Percentiles rank a stretch among this genome's conserved stretches.
These are phyloP conservation scores for Neotoxoptera formosana DNA, from an alignment of 1,140 invertebrate species.

Conservation along the genomic window DNA sequence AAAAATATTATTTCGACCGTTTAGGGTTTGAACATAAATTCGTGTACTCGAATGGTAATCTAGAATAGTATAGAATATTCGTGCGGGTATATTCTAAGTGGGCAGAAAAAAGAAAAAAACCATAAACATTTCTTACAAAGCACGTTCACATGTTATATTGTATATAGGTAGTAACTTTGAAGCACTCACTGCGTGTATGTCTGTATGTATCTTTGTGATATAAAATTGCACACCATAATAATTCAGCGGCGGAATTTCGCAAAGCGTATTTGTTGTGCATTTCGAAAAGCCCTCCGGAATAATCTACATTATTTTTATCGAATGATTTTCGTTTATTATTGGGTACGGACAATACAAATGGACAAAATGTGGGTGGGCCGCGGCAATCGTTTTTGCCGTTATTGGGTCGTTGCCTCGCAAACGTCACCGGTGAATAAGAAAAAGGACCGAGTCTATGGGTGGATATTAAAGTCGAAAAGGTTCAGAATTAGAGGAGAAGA, in stretches of 20 bases:
- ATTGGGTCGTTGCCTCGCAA: not conserved
- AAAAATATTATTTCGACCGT: not conserved
- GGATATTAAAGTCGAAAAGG: constrained; percentile 16
- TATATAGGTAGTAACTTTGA: constrained; percentile 3
- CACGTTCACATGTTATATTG: constrained; percentile 10
- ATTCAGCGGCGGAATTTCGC: not conserved
- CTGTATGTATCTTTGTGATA: not conserved
- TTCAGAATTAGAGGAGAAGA: not conserved
- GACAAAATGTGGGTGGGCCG: not conserved
- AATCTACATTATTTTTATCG: constrained; percentile 1
- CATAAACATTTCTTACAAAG: not conserved
- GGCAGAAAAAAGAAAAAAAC: not conserved
- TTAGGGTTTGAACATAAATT: not conserved
- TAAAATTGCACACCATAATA: constrained; percentile 10
- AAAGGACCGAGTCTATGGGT: not conserved
- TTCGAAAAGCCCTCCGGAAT: not conserved
- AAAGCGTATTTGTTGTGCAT: not conserved
- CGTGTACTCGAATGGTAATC: not conserved
- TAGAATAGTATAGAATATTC: not conserved
- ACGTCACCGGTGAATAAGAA: not conserved
- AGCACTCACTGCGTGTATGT: not conserved
- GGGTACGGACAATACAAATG: not conserved
- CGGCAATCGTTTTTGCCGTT: not conserved
- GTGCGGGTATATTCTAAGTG: not conserved
- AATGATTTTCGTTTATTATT: constrained; percentile 29